Conservation (phyloP, 2,888 invertebrate species). For the Lysandra bellargus region DNA sequence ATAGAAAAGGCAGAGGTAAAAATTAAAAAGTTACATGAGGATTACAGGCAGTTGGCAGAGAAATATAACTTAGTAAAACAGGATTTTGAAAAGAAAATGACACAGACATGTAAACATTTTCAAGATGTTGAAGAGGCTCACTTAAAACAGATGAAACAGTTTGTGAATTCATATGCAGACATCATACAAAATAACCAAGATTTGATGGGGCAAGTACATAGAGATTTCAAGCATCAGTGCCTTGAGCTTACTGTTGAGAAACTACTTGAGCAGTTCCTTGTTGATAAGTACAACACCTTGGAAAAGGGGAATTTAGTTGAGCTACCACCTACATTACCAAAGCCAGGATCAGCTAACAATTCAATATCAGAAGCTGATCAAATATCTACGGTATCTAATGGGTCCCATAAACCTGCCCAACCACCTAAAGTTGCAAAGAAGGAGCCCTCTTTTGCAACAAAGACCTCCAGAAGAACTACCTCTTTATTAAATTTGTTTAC, state of each 20-base stretch:
- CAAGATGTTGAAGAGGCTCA: constrained; percentile 97
- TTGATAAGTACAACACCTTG: constrained; percentile 94
- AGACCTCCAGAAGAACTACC: constrained; percentile 94
- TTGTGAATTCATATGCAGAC: constrained; percentile 93
- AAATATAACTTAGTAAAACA: constrained; percentile 95
- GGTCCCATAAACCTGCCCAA: constrained; percentile 70
- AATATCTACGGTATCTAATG: constrained; percentile 73
- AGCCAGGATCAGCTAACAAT: constrained; percentile 74
- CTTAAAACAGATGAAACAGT: constrained; percentile 96
- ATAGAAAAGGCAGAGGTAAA: constrained; percentile 96
- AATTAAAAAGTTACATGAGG: constrained; percentile 95
- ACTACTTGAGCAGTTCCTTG: constrained; percentile 93
- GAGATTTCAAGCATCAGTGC: constrained; percentile 95
- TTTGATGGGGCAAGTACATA: constrained; percentile 95
- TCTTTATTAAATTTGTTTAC: constrained; percentile 97
- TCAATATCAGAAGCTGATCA: constrained; percentile 78
- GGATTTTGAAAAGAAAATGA: constrained; percentile 98
- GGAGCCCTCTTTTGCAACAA: constrained; percentile 83
- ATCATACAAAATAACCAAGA: constrained; percentile 94
- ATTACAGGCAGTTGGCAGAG: constrained; percentile 93
- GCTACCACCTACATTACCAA: constrained; percentile 66
- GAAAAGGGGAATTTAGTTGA: constrained; percentile 92
- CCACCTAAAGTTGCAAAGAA: constrained; percentile 82
- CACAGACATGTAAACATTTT: constrained; percentile 94
- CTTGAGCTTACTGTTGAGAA: constrained; percentile 95